Conservation (phyloP, 2,113 vertebrate genomes). For the Saguinus imperator region DNA sequence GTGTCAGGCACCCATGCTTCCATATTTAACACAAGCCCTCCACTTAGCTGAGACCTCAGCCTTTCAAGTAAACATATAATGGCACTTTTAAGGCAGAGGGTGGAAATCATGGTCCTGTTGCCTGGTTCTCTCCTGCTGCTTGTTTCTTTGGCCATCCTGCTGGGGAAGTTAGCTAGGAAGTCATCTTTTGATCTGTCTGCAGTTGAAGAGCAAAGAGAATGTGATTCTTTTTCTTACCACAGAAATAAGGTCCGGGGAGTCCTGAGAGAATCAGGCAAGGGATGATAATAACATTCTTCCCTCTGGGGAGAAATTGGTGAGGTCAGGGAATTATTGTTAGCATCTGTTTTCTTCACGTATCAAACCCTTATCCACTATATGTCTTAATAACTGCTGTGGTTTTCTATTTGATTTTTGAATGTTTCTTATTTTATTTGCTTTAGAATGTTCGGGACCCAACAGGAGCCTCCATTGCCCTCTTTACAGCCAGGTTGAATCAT, state of each 20-base stretch:
- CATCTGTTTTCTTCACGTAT: not conserved
- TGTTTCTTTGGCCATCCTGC: not conserved
- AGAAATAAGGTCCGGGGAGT: not conserved
- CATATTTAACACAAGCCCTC: not conserved
- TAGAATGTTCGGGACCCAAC: conserved; percentile 95
- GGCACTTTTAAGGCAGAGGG: not conserved
- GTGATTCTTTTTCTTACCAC: not conserved
- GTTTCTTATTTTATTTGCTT: not conserved
- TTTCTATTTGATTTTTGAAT: not conserved
- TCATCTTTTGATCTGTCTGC: not conserved
- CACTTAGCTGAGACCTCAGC: not conserved
- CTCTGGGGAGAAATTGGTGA: not conserved
- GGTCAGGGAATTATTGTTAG: not conserved
- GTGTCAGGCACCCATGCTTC: not conserved
- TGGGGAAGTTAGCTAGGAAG: not conserved
- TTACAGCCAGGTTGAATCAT: conserved; percentile 97
- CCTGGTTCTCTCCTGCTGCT: not conserved
- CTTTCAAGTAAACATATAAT: not conserved
- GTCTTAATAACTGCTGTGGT: not conserved
- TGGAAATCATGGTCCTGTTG: not conserved
- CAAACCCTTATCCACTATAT: not conserved
- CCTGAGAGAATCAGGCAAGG: not conserved
- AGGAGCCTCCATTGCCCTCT: conserved; percentile 96
- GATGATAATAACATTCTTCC: not conserved
- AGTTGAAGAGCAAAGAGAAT: not conserved